Percentiles rank a stretch among this genome's conserved stretches.
Evolutionary conservation across 2,888 invertebrate species (phyloP).

Genomic region (Aproaerema taeniolella): DNA sequence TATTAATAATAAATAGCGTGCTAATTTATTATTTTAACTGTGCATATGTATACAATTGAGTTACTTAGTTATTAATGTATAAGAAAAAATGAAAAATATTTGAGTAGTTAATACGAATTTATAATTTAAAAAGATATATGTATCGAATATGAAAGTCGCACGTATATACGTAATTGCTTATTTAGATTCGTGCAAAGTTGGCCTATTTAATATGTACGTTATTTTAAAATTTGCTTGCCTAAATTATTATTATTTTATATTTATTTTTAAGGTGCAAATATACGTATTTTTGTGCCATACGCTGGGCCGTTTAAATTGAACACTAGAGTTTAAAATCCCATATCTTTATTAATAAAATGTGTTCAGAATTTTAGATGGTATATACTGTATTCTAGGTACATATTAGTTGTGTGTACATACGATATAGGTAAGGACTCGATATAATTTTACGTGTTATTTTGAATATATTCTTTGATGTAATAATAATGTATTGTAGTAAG

Average conservation of each 20-base stretch:
- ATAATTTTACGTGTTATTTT: slow-evolving; percentile 7
- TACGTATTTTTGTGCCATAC: slow-evolving; percentile 51
- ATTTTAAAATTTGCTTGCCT: slow-evolving; percentile 43
- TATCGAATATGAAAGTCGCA: slow-evolving; percentile 46
- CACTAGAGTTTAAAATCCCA: slow-evolving; percentile 45
- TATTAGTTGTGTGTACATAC: slow-evolving; percentile 49
- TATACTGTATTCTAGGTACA: slow-evolving; percentile 44
- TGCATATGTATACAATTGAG: slow-evolving; percentile 37
- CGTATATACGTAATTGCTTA: slow-evolving; percentile 65
- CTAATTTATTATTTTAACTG: slow-evolving; percentile 48
- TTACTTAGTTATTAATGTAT: slow-evolving; percentile 35
- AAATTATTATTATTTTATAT: slow-evolving; percentile 25
- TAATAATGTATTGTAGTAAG: too few relatives aligned
- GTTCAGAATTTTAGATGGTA: slow-evolving; percentile 69
- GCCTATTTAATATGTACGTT: slow-evolving; percentile 32
- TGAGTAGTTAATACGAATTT: slow-evolving; percentile 63
- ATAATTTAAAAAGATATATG: slow-evolving; percentile 49
- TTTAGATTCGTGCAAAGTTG: slow-evolving; percentile 38
- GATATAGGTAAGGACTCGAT: slow-evolving; percentile 17
- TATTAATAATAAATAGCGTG: slow-evolving; percentile 38
- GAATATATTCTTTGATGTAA: too few relatives aligned
- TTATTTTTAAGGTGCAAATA: slow-evolving; percentile 28
- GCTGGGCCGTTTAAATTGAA: slow-evolving; percentile 25
- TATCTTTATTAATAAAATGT: slow-evolving; percentile 72
- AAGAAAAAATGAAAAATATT: slow-evolving; percentile 36